Conservation (phyloP, 2,113 vertebrate species). For the Crotalus tigris region DNA sequence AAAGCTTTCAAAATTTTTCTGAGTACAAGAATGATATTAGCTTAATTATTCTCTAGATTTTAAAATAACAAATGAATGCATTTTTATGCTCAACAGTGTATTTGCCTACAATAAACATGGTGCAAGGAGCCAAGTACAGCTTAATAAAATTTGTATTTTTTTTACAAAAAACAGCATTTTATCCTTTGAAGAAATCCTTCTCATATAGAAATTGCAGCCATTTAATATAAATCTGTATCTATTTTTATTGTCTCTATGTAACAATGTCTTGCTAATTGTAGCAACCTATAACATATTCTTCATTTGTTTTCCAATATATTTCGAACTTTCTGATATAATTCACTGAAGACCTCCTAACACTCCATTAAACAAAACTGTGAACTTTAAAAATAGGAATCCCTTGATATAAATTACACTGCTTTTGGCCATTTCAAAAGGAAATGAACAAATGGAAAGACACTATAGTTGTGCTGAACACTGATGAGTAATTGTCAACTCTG, state of each 20-base stretch:
- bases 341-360: conserved; percentile 38
- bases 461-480: conserved; percentile 64
- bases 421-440: conserved; percentile 73
- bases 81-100: not conserved
- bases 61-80: not conserved
- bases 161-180: not conserved
- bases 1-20: not conserved
- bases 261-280: conserved; percentile 17
- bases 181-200: not conserved
- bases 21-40: not conserved
- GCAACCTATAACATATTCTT: conserved; percentile 43
- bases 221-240: not conserved
- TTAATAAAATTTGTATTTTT: not conserved
- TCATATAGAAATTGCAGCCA: not conserved
- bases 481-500: conserved; percentile 71
- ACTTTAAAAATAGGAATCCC: conserved; percentile 69
- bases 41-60: not conserved
- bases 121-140: not conserved
- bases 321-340: conserved; percentile 59
- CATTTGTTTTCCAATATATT: conserved; percentile 47
- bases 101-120: not conserved
- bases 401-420: conserved; percentile 75
- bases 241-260: not conserved
- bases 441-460: conserved; percentile 65
- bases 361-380: conserved; percentile 65